phyloP scores from a whole-genome alignment of 2,113 vertebrate species.

The Cervus canadensis region DNA sequence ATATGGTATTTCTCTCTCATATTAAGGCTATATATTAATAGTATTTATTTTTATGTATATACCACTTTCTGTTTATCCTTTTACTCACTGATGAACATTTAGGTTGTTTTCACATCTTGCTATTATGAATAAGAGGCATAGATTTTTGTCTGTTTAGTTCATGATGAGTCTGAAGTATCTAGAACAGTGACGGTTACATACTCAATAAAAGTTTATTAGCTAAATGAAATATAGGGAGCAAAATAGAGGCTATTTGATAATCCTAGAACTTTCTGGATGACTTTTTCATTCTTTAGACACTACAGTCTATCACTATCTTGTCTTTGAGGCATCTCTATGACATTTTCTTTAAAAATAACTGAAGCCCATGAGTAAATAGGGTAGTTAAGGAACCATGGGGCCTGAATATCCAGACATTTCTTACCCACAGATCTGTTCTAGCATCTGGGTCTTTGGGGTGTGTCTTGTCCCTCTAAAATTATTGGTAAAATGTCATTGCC shows the following conservation, averaged over 20 bases:
- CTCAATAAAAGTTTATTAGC: not conserved
- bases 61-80: not conserved
- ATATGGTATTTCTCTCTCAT: not conserved
- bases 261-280: not conserved
- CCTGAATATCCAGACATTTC: not conserved
- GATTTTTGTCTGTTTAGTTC: not conserved
- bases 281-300: not conserved
- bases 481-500: not conserved
- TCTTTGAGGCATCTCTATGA: not conserved
- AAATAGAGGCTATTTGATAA: not conserved
- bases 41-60: not conserved
- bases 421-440: not conserved
- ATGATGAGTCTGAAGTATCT: not conserved
- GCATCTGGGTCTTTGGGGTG: not conserved
- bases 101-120: not conserved
- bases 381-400: not conserved
- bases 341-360: not conserved
- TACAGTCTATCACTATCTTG: not conserved
- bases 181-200: not conserved
- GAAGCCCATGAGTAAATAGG: not conserved
- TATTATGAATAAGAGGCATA: not conserved
- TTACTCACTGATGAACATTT: not conserved
- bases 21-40: not conserved
- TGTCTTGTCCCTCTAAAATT: not conserved
- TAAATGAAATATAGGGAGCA: not conserved